These are phyloP conservation scores for Odontamblyopus rebecca DNA, from an alignment of 2,797 vertebrate genomes.

Conservation along the genomic window DNA sequence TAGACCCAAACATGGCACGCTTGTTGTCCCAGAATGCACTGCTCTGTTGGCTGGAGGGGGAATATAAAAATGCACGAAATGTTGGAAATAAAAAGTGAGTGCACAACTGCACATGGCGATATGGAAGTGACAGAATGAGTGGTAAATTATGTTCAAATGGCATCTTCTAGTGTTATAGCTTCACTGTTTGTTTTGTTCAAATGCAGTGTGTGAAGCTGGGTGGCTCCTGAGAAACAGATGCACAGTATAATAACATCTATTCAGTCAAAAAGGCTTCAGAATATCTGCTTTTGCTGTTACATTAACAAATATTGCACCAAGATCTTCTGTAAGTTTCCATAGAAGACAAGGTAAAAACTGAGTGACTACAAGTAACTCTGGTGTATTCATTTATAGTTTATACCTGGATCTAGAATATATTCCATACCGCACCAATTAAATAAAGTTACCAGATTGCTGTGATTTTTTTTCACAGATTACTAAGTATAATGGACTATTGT, in stretches of 20 bases:
- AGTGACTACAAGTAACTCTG: neutral
- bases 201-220: conserved; percentile 10
- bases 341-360: neutral
- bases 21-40: conserved; percentile 46
- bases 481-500: too few species aligned
- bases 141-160: conserved; percentile 28
- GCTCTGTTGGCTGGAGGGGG: conserved; percentile 36
- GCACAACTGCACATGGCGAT: conserved; percentile 52
- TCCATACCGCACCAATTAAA: neutral
- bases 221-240: neutral
- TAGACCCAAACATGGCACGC: conserved; percentile 36
- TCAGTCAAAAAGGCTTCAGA: neutral
- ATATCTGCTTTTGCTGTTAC: neutral
- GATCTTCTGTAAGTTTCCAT: neutral
- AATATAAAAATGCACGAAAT: conserved; percentile 46
- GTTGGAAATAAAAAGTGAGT: conserved; percentile 43
- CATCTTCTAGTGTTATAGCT: conserved; percentile 8
- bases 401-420: neutral
- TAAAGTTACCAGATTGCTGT: too few species aligned
- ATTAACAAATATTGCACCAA: neutral
- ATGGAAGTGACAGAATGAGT: conserved; percentile 32
- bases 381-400: neutral
- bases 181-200: conserved; percentile 16
- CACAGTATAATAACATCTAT: neutral
- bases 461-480: too few species aligned